Evolutionary conservation across 2,113 vertebrate genomes (phyloP).

Genomic region (Scomber japonicus): DNA sequence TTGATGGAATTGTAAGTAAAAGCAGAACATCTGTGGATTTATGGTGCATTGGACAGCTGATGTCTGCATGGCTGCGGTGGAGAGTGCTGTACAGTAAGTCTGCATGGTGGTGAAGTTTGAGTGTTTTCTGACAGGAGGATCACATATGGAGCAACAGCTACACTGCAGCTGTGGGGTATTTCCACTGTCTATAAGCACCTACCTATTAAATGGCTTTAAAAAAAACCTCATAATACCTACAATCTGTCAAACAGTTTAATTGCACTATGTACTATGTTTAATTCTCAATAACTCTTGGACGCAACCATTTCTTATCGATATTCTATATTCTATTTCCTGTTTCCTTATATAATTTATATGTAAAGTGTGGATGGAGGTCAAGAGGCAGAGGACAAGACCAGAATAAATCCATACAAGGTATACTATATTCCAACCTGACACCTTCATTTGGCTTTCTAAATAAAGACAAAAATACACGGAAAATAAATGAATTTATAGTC

Average conservation of each 20-base stretch:
- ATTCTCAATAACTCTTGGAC: conserved; percentile 8
- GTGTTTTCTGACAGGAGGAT: conserved; percentile 78
- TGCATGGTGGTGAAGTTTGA: conserved; percentile 49
- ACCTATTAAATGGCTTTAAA: conserved; percentile 71
- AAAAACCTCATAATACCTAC: conserved; percentile 63
- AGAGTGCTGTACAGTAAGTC: conserved; percentile 14
- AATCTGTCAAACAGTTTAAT: conserved; percentile 33
- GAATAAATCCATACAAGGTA: not conserved
- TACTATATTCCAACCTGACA: not conserved
- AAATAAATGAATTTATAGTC: not conserved
- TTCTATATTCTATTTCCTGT: not conserved
- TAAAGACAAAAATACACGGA: not conserved
- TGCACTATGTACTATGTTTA: conserved; percentile 5
- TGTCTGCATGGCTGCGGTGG: conserved; percentile 37
- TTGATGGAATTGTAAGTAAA: conserved; percentile 10
- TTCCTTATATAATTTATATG: not conserved
- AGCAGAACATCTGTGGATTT: conserved; percentile 16
- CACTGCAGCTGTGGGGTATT: conserved; percentile 88
- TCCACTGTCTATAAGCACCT: conserved; percentile 81
- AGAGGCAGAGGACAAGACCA: not conserved
- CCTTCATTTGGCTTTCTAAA: not conserved
- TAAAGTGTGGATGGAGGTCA: not conserved
- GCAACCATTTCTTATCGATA: not conserved
- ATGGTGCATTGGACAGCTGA: conserved; percentile 29
- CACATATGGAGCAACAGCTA: conserved; percentile 84